These are phyloP conservation scores for Zaprionus inermis DNA, from an alignment of 1,140 invertebrate genomes.

Conservation along the genomic window DNA sequence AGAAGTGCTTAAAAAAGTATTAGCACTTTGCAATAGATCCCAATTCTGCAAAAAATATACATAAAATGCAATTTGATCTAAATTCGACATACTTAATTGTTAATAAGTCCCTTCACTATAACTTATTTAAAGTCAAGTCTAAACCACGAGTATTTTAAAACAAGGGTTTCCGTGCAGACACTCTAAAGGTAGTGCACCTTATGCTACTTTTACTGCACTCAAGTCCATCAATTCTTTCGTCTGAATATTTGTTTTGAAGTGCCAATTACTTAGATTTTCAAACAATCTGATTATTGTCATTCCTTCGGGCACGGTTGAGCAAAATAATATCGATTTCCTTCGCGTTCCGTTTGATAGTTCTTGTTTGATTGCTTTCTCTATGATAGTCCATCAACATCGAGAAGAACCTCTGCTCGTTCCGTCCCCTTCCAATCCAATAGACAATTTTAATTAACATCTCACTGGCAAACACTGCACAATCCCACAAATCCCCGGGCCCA, in stretches of 20 bases:
- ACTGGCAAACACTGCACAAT: slow-evolving; percentile 2
- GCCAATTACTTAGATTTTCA: slow-evolving; percentile 5
- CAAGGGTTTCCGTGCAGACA: too few relatives aligned
- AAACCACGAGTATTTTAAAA: too few relatives aligned
- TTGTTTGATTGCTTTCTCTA: background rate
- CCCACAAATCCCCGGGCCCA: background rate
- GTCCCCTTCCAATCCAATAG: background rate
- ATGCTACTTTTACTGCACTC: background rate
- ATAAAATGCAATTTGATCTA: too few relatives aligned
- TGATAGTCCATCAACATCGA: slow-evolving; percentile 10
- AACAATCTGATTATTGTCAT: slow-evolving; percentile 4
- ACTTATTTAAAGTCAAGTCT: too few relatives aligned
- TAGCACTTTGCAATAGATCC: too few relatives aligned
- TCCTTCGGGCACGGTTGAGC: background rate
- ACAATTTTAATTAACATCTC: slow-evolving; percentile 24
- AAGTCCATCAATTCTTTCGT: background rate
- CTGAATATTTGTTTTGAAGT: background rate
- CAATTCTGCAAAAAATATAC: background rate
- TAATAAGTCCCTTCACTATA: too few relatives aligned
- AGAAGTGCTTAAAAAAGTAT: too few relatives aligned
- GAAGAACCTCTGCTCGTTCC: too few relatives aligned
- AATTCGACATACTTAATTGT: background rate
- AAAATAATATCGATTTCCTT: slow-evolving; percentile 12
- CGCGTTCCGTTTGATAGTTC: slow-evolving; percentile 14
- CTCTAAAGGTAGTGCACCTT: background rate